Evolutionary conservation across 2,797 vertebrate species (phyloP).

Genomic region (Spondyliosoma cantharus): DNA sequence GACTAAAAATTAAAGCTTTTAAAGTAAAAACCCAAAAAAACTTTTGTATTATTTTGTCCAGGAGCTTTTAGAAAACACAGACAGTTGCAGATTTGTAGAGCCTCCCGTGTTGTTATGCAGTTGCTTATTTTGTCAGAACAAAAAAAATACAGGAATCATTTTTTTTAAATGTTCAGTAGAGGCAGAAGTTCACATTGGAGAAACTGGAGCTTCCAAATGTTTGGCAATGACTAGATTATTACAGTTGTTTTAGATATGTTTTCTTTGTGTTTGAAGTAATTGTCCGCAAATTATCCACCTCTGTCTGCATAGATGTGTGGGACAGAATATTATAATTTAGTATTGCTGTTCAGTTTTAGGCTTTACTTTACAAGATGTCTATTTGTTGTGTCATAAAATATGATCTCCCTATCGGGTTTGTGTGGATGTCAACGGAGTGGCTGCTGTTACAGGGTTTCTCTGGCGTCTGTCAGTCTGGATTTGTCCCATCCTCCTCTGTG

Average conservation of each 20-base stretch:
- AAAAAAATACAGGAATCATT: not conserved
- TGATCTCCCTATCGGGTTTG: not conserved
- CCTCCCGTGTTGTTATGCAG: not conserved
- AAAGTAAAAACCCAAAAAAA: too few species aligned
- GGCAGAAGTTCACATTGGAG: not conserved
- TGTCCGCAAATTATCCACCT: not conserved
- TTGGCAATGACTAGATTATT: not conserved
- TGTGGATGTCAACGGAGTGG: slow-evolving; percentile 15
- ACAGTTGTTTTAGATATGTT: not conserved
- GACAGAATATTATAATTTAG: not conserved
- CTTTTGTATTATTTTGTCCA: not conserved
- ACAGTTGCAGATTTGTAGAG: not conserved
- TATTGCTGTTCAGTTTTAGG: not conserved
- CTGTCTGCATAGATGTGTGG: not conserved
- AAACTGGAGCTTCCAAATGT: not conserved
- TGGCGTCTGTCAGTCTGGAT: slow-evolving; percentile 40
- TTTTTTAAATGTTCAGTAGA: not conserved
- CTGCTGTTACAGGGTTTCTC: slow-evolving; percentile 8
- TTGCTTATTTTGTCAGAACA: not conserved
- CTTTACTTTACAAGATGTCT: not conserved
- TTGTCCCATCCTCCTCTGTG: slow-evolving; percentile 19
- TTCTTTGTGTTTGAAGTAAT: not conserved
- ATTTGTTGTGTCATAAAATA: not conserved
- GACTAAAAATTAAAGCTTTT: too few species aligned
- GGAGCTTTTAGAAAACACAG: not conserved